Conservation (phyloP, 1,140 invertebrate genomes). For the Ridgeia piscesae region DNA sequence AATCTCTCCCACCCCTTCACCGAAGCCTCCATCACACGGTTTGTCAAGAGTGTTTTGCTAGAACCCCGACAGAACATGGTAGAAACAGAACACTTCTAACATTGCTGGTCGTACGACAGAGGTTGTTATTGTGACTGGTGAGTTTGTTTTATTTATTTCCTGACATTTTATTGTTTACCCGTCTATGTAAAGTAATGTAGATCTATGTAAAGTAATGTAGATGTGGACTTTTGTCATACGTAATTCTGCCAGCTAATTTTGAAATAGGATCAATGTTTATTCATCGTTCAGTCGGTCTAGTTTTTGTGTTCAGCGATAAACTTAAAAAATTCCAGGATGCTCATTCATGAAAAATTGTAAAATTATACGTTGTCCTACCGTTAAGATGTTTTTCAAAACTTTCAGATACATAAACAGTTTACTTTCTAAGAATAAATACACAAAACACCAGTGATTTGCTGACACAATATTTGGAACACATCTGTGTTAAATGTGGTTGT, state of each 20-base stretch:
- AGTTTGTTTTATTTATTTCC: neutral
- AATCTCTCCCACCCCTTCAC: neutral
- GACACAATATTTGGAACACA: too few species aligned
- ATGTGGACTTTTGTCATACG: neutral
- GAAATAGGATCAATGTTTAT: neutral
- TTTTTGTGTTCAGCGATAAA: neutral
- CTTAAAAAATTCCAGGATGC: neutral
- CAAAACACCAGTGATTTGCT: too few species aligned
- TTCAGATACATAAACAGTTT: neutral
- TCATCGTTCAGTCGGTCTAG: neutral
- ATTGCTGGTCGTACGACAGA: neutral
- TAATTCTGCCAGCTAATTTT: neutral
- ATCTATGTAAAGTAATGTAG: neutral
- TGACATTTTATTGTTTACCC: neutral
- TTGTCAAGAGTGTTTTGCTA: constrained; percentile 6
- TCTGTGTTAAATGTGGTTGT: too few species aligned
- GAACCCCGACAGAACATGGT: constrained; percentile 10
- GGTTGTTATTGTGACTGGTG: neutral
- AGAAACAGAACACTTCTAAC: constrained; percentile 28
- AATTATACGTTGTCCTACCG: neutral
- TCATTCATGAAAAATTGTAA: neutral
- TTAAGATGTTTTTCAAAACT: neutral
- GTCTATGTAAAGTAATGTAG: too few species aligned
- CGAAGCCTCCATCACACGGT: constrained; percentile 10
- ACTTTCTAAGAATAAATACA: neutral